Base-by-base conservation (phyloP, 2,113 vertebrate species). In the Peucedramus taeniatus region DNA sequence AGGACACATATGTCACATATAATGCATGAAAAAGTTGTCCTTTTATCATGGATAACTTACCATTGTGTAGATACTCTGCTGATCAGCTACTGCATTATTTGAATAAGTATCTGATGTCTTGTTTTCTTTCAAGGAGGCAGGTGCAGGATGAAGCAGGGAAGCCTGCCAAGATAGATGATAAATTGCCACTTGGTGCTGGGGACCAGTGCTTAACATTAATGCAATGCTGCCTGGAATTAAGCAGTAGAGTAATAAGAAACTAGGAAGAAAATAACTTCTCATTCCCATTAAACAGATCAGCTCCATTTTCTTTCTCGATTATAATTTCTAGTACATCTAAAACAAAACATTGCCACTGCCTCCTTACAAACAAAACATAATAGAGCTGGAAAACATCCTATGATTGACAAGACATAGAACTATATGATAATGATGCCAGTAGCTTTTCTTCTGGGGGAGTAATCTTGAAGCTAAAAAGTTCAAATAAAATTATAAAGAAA, bases 161-260 rank as follows among this genome's bases (percentile, higher is more conserved):
- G 97, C 98, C 98, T 99, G 98, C 98, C 97, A 98, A 98, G 96
- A 98, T 97, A 98, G 95, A 98, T 98, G 98, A 98, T 98, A 97
- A 98, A 98, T 98, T 97, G 94, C 96, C 76, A 94, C 96, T 97
- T 53, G 57, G 96, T 97, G 85, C 97, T 89, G 93, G 97, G 57
- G 89, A 97, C 94, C 93, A 96, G 96, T 49, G 89, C 93, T 97
- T 92, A 95, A 95, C 77, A 65, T 74, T 87, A 95, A 94, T 63
- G 93, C 90, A 93, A 74, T 72, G 78, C 96, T 97, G 93, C 97
- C 88, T 94, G 94, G 94, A 97, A 97, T 94, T 90, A 96, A 97
- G 94, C 86, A 85, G 69, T 40, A 37, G 39, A 91, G 87, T 93
- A 97, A 97, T 83, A 96, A 97, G 96, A 97, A 96, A 95, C 59